Percentiles rank a stretch among this genome's conserved stretches.
These are phyloP conservation scores for Nothocercus julius DNA, from an alignment of 2,113 vertebrate species.

Conservation along the genomic window DNA sequence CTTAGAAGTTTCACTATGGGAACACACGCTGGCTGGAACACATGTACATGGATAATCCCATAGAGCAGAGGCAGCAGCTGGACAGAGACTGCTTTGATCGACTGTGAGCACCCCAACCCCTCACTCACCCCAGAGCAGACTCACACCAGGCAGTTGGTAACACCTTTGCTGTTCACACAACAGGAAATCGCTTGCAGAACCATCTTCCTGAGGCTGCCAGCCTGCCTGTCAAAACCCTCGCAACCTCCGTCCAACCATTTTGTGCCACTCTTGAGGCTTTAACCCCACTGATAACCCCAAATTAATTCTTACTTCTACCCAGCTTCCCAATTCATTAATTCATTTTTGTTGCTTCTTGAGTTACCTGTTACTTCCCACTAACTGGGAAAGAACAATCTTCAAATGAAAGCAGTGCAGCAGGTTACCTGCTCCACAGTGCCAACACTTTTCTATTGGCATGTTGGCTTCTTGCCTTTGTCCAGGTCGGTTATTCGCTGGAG, in stretches of 20 bases:
- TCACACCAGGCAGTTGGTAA: fast-evolving
- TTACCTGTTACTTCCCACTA: background rate
- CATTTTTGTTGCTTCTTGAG: no score
- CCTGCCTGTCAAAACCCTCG: fast-evolving
- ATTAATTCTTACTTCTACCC: background rate
- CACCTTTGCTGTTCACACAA: background rate
- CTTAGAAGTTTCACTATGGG: background rate
- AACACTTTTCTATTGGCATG: background rate
- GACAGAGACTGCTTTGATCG: background rate
- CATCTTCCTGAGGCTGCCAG: background rate
- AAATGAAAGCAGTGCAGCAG: background rate
- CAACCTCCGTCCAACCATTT: background rate
- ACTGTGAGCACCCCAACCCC: no score
- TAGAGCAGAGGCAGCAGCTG: background rate
- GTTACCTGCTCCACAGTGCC: background rate
- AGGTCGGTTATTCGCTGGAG: background rate
- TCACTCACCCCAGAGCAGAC: background rate
- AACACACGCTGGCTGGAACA: background rate
- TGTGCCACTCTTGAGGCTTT: background rate
- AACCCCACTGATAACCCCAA: background rate
- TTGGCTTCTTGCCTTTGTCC: background rate
- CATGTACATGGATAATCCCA: fast-evolving
- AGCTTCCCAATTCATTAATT: background rate
- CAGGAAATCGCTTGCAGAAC: background rate
- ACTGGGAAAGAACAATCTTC: background rate